Conservation (phyloP, 2,797 vertebrate genomes). For the Sciurus carolinensis region DNA sequence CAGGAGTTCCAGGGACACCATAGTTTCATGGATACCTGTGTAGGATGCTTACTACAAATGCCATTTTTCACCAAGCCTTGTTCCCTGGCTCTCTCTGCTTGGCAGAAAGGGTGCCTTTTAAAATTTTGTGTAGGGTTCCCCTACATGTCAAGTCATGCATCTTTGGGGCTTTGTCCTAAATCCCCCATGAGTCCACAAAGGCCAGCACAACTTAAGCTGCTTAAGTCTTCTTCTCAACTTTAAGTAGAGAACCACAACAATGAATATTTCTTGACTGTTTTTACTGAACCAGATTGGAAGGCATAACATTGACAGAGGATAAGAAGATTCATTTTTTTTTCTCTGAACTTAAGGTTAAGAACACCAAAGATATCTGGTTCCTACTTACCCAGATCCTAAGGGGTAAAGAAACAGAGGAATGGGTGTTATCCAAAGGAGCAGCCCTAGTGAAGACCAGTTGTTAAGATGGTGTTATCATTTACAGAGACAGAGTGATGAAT, state of each 20-base stretch:
- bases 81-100: background rate
- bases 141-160: background rate
- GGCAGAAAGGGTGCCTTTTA: background rate
- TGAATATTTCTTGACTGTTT: slow-evolving; percentile 1
- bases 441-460: background rate
- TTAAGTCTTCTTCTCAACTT: background rate
- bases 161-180: background rate
- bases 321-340: slow-evolving; percentile 26
- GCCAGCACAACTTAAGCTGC: background rate
- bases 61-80: background rate
- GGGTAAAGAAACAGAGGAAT: background rate
- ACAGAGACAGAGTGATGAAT: background rate
- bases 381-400: background rate
- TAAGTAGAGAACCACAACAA: background rate
- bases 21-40: background rate
- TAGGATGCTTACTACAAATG: background rate
- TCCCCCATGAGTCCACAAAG: background rate
- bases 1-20: background rate
- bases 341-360: slow-evolving; percentile 28
- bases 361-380: background rate
- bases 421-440: background rate
- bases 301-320: background rate
- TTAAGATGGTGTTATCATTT: background rate
- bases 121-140: background rate
- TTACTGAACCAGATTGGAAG: background rate